Conservation (phyloP, 2,797 vertebrate species). For the Trachops cirrhosus region DNA sequence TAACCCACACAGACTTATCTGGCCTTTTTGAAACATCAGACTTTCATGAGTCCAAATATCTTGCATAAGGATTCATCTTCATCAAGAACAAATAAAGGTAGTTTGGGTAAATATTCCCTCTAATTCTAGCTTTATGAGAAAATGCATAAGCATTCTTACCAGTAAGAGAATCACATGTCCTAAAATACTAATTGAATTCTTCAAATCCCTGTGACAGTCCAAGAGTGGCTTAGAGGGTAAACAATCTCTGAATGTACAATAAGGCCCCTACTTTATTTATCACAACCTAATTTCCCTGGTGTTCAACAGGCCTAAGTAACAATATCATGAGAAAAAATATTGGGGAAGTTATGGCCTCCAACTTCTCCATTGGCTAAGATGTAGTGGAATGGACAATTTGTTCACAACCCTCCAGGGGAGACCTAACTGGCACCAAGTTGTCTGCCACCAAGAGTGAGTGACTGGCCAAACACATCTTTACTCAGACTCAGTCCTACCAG, state of each 20-base stretch:
- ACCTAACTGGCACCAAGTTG: neutral
- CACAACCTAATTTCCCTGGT: neutral
- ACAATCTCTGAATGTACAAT: neutral
- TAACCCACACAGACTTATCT: neutral
- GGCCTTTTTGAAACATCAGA: neutral
- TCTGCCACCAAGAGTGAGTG: neutral
- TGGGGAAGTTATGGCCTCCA: neutral
- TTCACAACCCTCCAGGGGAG: neutral
- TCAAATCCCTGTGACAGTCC: neutral
- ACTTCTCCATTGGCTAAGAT: neutral
- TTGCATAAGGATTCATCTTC: neutral
- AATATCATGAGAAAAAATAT: neutral
- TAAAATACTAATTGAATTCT: neutral
- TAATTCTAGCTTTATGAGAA: neutral
- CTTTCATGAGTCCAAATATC: neutral
- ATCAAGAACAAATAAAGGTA: neutral
- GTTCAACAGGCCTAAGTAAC: neutral
- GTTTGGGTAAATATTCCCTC: neutral
- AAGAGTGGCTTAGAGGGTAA: neutral
- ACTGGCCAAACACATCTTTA: neutral
- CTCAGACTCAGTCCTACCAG: neutral
- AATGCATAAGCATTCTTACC: neutral
- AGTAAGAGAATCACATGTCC: neutral
- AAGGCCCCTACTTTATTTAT: no score
- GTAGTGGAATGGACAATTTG: neutral